phyloP scores from a whole-genome alignment of 2,797 vertebrate genomes.

The Girardinus metallicus region DNA sequence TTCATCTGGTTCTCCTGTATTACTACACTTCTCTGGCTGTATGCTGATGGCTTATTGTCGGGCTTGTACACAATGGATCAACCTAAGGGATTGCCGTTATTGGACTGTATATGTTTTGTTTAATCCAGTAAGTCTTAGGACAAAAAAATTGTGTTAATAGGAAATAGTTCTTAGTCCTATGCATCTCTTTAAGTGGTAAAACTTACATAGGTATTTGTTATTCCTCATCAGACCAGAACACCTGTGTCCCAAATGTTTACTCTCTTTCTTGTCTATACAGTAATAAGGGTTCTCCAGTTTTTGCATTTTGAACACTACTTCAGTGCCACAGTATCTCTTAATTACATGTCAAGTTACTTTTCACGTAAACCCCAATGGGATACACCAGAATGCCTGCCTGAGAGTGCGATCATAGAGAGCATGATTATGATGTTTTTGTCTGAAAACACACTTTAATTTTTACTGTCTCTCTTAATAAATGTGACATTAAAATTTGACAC shows the following conservation, averaged over 20 bases:
- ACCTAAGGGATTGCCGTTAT: neutral
- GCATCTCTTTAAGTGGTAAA: neutral
- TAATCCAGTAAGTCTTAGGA: neutral
- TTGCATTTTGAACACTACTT: neutral
- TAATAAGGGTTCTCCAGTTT: neutral
- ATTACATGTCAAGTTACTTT: neutral
- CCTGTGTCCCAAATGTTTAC: neutral
- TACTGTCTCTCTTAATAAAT: neutral
- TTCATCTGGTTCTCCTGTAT: neutral
- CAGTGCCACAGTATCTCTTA: neutral
- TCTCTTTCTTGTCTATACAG: neutral
- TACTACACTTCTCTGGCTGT: neutral
- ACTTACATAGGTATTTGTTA: neutral
- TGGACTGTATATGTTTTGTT: neutral
- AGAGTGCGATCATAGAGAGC: neutral
- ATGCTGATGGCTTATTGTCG: neutral
- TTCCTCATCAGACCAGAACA: neutral
- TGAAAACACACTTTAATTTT: neutral
- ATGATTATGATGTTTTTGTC: slow-evolving; percentile 1
- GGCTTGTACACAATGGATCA: neutral
- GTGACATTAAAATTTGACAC: neutral
- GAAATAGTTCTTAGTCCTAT: neutral
- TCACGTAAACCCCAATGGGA: neutral
- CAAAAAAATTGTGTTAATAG: neutral
- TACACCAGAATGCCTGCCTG: neutral